A percentile compares a stretch with the other conserved stretches of the same genome.
These are phyloP conservation scores for Mactra quadrangularis DNA, from an alignment of 1,140 invertebrate species.

Conservation along the genomic window DNA sequence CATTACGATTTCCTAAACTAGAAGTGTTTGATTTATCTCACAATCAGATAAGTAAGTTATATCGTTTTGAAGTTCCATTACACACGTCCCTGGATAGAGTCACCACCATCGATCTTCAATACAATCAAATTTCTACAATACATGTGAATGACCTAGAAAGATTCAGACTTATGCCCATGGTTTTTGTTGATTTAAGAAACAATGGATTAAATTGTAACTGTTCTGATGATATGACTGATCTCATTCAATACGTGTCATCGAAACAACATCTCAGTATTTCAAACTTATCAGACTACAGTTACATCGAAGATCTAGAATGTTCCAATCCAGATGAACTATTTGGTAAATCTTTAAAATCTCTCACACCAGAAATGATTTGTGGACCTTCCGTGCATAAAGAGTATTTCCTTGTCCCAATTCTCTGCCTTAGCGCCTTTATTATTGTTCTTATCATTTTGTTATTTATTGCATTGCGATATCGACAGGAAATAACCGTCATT, in stretches of 20 bases:
- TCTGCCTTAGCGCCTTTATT: conserved; percentile 63
- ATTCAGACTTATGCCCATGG: conserved; percentile 45
- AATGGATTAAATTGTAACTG: conserved; percentile 71
- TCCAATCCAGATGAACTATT: conserved; percentile 41
- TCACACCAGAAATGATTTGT: conserved; percentile 51
- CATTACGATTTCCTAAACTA: conserved; percentile 65
- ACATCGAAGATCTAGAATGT: conserved; percentile 65
- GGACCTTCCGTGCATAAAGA: conserved; percentile 4
- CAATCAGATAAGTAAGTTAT: conserved; percentile 64
- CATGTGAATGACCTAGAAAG: conserved; percentile 54
- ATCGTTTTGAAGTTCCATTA: conserved; percentile 54
- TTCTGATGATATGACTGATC: conserved; percentile 47
- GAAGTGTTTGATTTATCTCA: conserved; percentile 67
- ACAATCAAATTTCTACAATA: conserved; percentile 68
- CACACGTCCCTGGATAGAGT: conserved; percentile 10
- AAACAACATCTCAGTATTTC: conserved; percentile 31
- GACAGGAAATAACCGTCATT: conserved; percentile 75
- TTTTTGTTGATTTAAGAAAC: conserved; percentile 65
- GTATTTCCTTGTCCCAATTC: conserved; percentile 58
- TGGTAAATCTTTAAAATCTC: conserved; percentile 56
- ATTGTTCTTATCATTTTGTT: conserved; percentile 62
- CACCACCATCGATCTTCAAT: conserved; percentile 61
- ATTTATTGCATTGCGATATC: conserved; percentile 63
- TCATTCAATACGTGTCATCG: conserved; percentile 57
- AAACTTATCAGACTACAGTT: conserved; percentile 60